Base-by-base conservation (phyloP, 2,113 vertebrate species). In the Barbus barbus region DNA sequence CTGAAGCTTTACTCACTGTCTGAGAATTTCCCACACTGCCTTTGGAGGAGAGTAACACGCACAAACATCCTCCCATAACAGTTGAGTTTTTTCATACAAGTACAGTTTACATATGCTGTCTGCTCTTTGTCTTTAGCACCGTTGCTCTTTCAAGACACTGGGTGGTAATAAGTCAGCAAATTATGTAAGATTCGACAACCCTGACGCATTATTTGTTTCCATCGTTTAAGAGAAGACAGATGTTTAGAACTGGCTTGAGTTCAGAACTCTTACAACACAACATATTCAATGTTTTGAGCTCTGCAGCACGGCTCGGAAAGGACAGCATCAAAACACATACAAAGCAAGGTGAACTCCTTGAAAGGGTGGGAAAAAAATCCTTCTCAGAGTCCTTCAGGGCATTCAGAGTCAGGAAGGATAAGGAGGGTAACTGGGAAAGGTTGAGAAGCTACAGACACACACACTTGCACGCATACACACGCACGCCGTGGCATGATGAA, bases 381-480 rank as follows among this genome's bases (percentile, higher is more conserved):
- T 87, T 85, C 84, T 61, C 83, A 85, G 75, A 51, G 74, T 88
- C 76, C 85, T 88, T 80, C 67, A 53, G 82, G 84, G 82, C 74
- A 85, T 75, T 87, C 31, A 36, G 22, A 79, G 61, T 79, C 74
- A 89, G 89, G 89, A 90, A 87, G 89, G 87, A 90, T 87, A 88
- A 87, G 89, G 87, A 83, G 89, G 87, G 87, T 85, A 67, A 28
- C 81, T 85, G 83, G 87, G 85, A 88, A 89, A 74, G 53, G 33
- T 80, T 77, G 83, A 75, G 44, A 89, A 81, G 61, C 46, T 79
- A 46, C 72, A 84, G 82, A 71, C 53, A 76, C 71, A 76, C 77
- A 84, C 44, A 81, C 46, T 76, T 36, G 26, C 53, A 75, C 24
- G 36, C 18, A 82, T 28, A 75, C 36, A 60, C 79, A 83, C 6